phyloP scores from a whole-genome alignment of 1,140 invertebrate genomes.

The Drosophila ohnishii region DNA sequence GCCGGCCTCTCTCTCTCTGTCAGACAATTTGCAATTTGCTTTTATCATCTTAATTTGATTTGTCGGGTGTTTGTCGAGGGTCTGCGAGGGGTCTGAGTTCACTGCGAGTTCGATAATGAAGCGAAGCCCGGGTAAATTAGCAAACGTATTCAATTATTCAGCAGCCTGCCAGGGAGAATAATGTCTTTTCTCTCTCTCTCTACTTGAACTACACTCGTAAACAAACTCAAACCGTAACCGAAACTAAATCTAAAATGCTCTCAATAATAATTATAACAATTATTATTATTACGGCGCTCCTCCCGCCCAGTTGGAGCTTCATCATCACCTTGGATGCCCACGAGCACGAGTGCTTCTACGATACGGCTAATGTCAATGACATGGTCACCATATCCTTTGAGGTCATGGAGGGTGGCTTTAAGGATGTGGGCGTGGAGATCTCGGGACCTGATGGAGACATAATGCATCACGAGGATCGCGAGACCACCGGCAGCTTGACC shows the following conservation, averaged over 20 bases:
- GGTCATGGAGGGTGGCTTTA: slow-evolving; percentile 73
- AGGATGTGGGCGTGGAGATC: slow-evolving; percentile 53
- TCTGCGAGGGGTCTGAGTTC: not conserved
- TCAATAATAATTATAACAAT: slow-evolving; percentile 1
- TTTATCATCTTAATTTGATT: slow-evolving; percentile 80
- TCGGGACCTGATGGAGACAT: slow-evolving; percentile 22
- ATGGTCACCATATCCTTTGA: slow-evolving; percentile 59
- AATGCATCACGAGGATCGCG: slow-evolving; percentile 21
- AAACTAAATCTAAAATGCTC: slow-evolving; percentile 36
- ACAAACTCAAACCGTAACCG: not conserved
- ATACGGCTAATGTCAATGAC: slow-evolving; percentile 33
- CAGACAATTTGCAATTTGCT: slow-evolving; percentile 76
- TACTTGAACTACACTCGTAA: not conserved
- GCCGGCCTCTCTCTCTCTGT: slow-evolving; percentile 2
- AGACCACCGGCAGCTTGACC: slow-evolving; percentile 52
- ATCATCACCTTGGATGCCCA: slow-evolving; percentile 65
- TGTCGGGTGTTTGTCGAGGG: slow-evolving; percentile 58
- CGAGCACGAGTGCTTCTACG: slow-evolving; percentile 56
- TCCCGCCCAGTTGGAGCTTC: slow-evolving; percentile 14
- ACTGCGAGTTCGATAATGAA: slow-evolving; percentile 36
- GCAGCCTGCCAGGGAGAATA: slow-evolving; percentile 16
- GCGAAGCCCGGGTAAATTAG: slow-evolving; percentile 50
- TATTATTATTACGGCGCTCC: not conserved
- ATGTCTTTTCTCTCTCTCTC: slow-evolving; percentile 10
- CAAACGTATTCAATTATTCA: slow-evolving; percentile 69